A percentile compares a stretch with the other conserved stretches of the same genome.
phyloP scores from a whole-genome alignment of 2,113 vertebrate genomes.

The Campylomormyrus numenius region DNA sequence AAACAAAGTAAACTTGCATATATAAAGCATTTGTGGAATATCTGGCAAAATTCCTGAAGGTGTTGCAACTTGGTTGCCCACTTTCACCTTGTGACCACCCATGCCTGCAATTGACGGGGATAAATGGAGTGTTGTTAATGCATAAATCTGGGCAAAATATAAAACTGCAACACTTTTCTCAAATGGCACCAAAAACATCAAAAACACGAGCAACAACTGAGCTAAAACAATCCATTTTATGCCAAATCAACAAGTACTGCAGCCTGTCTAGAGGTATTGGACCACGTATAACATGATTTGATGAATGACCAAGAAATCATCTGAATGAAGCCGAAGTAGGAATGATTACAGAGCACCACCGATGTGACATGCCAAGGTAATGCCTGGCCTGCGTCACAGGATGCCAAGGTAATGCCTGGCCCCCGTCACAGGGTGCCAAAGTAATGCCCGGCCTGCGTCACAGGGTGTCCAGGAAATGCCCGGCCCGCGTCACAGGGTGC shows the following conservation, averaged over 20 bases:
- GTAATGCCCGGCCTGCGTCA: no score
- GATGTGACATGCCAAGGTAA: not conserved
- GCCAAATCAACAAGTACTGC: not conserved
- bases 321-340: not conserved
- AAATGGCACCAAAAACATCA: not conserved
- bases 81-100: not conserved
- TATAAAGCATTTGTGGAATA: not conserved
- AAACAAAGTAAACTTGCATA: not conserved
- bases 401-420: not conserved
- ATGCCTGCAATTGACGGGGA: not conserved
- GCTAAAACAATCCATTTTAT: not conserved
- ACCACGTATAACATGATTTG: not conserved
- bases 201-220: not conserved
- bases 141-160: not conserved
- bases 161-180: not conserved
- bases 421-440: no score
- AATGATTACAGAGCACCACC: not conserved
- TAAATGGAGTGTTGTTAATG: not conserved
- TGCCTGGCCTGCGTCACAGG: not conserved
- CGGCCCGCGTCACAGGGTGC: no score
- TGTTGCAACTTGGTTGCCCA: not conserved
- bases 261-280: not conserved
- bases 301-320: not conserved
- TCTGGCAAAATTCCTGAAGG: not conserved
- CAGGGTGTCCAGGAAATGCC: not conserved